Percentiles rank a stretch among this genome's conserved stretches.
These are phyloP conservation scores for Myrmecobius fasciatus DNA, from an alignment of 2,113 vertebrate species.

Conservation along the genomic window DNA sequence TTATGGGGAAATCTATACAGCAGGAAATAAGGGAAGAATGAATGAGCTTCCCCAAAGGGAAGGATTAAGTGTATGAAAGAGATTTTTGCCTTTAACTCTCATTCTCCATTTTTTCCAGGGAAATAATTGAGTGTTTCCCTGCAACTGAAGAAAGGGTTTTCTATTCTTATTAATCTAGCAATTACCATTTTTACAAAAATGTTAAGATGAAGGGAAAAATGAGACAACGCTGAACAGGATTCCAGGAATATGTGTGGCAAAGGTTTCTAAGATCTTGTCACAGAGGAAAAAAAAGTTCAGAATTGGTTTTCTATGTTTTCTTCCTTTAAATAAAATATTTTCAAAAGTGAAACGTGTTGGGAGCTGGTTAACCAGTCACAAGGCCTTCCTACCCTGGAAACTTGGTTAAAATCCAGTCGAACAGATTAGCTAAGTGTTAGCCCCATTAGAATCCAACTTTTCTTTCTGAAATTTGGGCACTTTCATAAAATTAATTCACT, in stretches of 20 bases:
- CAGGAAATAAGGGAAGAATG: conserved; percentile 49
- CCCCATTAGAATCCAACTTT: conserved; percentile 41
- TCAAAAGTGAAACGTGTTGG: conserved; percentile 71
- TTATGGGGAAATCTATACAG: conserved; percentile 64
- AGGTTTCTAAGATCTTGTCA: conserved; percentile 37
- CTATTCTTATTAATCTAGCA: neutral
- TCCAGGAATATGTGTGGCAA: conserved; percentile 55
- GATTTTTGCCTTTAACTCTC: neutral
- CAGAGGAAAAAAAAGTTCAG: conserved; percentile 48
- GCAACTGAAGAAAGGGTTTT: neutral
- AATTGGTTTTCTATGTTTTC: conserved; percentile 49
- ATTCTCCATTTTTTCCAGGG: neutral
- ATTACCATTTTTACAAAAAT: conserved; percentile 37
- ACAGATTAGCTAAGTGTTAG: conserved; percentile 74
- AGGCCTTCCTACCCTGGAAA: conserved; percentile 70
- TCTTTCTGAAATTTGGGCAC: conserved; percentile 47
- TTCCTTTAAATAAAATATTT: conserved; percentile 72
- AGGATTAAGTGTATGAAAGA: conserved; percentile 12
- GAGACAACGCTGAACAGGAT: conserved; percentile 12
- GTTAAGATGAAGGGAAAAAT: conserved; percentile 37
- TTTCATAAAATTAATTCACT: conserved; percentile 64
- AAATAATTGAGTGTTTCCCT: neutral
- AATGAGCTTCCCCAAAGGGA: conserved; percentile 22
- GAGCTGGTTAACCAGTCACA: conserved; percentile 67
- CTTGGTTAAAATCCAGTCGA: conserved; percentile 71